Evolutionary conservation across 2,888 invertebrate species (phyloP).

Genomic region (Pasiphila rectangulata): DNA sequence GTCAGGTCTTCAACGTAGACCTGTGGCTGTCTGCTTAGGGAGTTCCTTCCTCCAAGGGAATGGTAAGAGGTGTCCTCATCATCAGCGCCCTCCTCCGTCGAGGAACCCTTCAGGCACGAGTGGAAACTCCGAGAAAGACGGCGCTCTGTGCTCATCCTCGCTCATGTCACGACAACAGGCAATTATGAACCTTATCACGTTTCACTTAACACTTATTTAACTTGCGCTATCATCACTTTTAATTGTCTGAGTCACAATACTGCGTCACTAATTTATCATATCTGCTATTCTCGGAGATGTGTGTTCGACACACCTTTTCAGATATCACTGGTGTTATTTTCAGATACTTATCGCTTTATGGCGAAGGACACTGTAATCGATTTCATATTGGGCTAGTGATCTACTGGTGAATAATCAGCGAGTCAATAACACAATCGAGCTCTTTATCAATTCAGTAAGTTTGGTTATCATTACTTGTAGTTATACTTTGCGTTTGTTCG

Average conservation of each 20-base stretch:
- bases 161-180: constrained; percentile 62
- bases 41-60: constrained; percentile 70
- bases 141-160: constrained; percentile 78
- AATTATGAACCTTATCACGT: constrained; percentile 40
- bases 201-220: constrained; percentile 27
- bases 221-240: constrained; percentile 22
- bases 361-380: constrained; percentile 54
- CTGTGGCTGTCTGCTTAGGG: constrained; percentile 64
- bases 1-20: constrained; percentile 74
- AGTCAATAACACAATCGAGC: constrained; percentile 4
- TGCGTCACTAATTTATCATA: constrained; percentile 32
- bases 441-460: not conserved
- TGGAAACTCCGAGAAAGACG: constrained; percentile 85
- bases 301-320: constrained; percentile 43
- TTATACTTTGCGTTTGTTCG: too few species aligned
- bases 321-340: constrained; percentile 52
- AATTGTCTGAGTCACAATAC: constrained; percentile 20
- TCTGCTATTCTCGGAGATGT: constrained; percentile 22
- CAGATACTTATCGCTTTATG: constrained; percentile 49
- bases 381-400: constrained; percentile 48
- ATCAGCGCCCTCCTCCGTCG: constrained; percentile 75
- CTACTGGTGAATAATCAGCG: constrained; percentile 49
- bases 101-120: constrained; percentile 84
- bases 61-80: constrained; percentile 75
- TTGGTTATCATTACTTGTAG: too few species aligned